Evolutionary conservation across 2,797 vertebrate species (phyloP).

Genomic region (Eulemur coronatus): DNA sequence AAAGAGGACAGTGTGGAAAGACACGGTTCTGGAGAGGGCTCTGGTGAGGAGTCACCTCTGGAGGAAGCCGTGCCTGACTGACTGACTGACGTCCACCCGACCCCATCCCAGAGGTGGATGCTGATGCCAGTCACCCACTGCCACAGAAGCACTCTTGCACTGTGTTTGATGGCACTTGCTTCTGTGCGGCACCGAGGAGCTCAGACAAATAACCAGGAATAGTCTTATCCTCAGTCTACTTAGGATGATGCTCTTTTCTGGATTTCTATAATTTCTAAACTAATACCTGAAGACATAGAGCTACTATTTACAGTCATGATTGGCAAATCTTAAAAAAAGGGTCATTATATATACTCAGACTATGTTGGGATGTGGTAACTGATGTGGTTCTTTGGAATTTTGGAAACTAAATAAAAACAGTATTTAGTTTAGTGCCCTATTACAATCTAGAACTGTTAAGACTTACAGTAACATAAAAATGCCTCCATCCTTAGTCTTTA

Average conservation of each 20-base stretch:
- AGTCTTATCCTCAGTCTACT: neutral
- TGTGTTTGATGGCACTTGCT: neutral
- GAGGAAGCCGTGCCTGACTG: neutral
- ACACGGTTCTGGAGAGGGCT: neutral
- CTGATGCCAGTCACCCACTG: accelerated
- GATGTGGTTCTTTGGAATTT: constrained; percentile 2
- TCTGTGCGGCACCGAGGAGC: neutral
- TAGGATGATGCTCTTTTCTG: neutral
- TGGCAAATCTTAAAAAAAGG: neutral
- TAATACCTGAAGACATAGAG: neutral
- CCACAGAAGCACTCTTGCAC: accelerated
- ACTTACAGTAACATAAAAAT: constrained; percentile 21
- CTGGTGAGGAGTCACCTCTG: neutral
- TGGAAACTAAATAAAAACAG: constrained; percentile 24
- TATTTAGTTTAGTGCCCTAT: neutral
- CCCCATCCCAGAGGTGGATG: too few species aligned
- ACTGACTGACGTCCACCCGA: too few species aligned
- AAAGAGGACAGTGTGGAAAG: neutral
- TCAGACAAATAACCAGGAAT: neutral
- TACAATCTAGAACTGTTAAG: constrained; percentile 12
- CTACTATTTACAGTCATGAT: neutral
- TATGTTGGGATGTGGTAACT: neutral
- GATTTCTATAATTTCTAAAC: neutral
- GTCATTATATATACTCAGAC: neutral
- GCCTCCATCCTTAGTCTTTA: neutral